These are phyloP conservation scores for Diplosoma virens DNA, from an alignment of 23 tunicate species.

Conservation along the genomic window DNA sequence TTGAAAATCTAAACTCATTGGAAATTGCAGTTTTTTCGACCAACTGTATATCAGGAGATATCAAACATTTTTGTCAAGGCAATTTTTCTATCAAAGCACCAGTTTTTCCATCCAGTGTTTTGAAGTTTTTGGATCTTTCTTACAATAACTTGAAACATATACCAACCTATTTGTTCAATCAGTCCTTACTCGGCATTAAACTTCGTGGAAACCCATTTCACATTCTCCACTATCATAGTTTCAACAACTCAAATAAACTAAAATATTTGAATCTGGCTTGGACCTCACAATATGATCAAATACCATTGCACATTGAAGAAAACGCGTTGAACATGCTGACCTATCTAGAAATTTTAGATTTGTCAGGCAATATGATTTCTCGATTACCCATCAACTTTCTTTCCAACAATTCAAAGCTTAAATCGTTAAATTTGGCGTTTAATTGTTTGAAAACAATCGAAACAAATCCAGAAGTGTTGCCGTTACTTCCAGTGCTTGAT, in stretches of 20 bases:
- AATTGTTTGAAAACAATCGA: not conserved
- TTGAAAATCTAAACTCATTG: not conserved
- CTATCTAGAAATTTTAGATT: not conserved
- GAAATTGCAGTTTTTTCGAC: not conserved
- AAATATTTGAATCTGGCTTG: constrained; percentile 2
- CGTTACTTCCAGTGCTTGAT: not conserved
- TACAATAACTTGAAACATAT: not conserved
- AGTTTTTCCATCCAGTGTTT: not conserved
- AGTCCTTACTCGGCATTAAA: not conserved
- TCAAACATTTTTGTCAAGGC: not conserved
- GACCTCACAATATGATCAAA: not conserved
- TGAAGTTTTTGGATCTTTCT: not conserved
- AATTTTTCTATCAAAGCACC: not conserved
- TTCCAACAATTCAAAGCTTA: not conserved
- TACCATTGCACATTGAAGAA: not conserved
- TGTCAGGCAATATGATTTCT: not conserved
- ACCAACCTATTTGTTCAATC: not conserved
- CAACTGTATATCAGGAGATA: not conserved
- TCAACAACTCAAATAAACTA: not conserved
- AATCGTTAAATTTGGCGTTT: not conserved
- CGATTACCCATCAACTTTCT: not conserved
- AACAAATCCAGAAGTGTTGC: not conserved
- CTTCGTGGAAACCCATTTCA: not conserved
- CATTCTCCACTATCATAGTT: not conserved
- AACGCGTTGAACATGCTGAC: not conserved